Evolutionary conservation across 2,797 vertebrate genomes (phyloP), one percentile per base, ranked within the genome.

Genomic region (Petrocephalus schoutedeni): DNA sequence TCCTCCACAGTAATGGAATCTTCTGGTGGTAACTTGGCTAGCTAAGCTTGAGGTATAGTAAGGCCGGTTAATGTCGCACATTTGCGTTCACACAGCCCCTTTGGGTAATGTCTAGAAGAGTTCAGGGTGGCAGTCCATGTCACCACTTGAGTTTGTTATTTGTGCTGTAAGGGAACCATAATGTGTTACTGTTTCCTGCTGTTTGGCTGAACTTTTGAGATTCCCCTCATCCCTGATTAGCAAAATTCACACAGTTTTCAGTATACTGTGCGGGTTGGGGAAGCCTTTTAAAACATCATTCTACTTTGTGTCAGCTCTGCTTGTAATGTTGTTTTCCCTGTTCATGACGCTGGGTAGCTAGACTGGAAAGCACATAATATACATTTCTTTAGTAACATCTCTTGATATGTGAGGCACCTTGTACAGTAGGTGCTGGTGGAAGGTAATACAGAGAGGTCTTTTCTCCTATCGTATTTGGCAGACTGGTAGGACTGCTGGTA

Each of bases 401-500:
- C 58, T 86, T 61, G 14, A 86, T 56, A 45, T 49, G 36, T 49
- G 58, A 86, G 59, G 86, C 51, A 49, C 36, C 16, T 41, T 23
- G 36, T 32, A 28, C 28, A 28, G 28, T 28, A 86, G 45, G 45
- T 61, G 41, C 59, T 64, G 86, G 32, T 86, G 86, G 86, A 64
- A 86, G 54, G 86, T n/a, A 41, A 64, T 21, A 86, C 36, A 86
- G 86, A 64, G 41, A 86, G 58, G 9, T 86, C 58, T 91, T 90
- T 84, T 89, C 88, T 90, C 86, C 59, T 88, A 74, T 87, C 86
- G 28, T 84, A 77, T 87, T 49, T 82, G 64, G 90, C 92, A 94
- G 92, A 21, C n/a, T 49, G 59, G 41, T 41, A 14, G 90, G 88
- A 87, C 80, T 89, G 87, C 87, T 67, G 87, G 92, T 94, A 90